Percentiles rank a stretch among this genome's conserved stretches.
Conservation (phyloP, 2,888 invertebrate species). For the Rhagophthalmus giganteus region DNA sequence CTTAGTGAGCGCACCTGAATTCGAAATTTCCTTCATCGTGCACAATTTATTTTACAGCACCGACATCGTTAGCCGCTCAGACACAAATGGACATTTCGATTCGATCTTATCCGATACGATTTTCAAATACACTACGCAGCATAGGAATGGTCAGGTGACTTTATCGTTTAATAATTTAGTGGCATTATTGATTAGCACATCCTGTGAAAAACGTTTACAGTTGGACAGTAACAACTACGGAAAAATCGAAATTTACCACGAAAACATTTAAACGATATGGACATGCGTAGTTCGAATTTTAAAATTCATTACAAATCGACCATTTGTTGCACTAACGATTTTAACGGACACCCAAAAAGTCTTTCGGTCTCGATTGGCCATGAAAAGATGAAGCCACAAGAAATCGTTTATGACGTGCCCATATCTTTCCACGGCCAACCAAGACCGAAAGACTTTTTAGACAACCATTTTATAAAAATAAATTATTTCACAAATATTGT, state of each 20-base stretch:
- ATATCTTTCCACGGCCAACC: too few relatives aligned
- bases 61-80: constrained; percentile 19
- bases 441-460: too few relatives aligned
- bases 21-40: constrained; percentile 33
- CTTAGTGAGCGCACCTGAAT: constrained; percentile 70
- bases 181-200: constrained; percentile 43
- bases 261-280: not conserved
- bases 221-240: constrained; percentile 5
- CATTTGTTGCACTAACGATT: too few relatives aligned
- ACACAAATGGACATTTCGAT: constrained; percentile 21
- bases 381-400: too few relatives aligned
- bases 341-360: too few relatives aligned
- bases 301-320: too few relatives aligned
- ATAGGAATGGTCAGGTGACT: constrained; percentile 47
- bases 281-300: not conserved
- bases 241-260: constrained; percentile 9
- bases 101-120: constrained; percentile 28
- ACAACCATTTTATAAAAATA: too few relatives aligned
- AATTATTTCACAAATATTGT: too few relatives aligned
- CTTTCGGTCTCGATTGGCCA: too few relatives aligned
- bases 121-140: constrained; percentile 30
- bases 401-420: too few relatives aligned
- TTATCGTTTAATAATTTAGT: constrained; percentile 51
- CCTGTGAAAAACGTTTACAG: constrained; percentile 21
- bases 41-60: constrained; percentile 19